phyloP scores from a whole-genome alignment of 2,888 invertebrate genomes.

The Palloptera scutellata region DNA sequence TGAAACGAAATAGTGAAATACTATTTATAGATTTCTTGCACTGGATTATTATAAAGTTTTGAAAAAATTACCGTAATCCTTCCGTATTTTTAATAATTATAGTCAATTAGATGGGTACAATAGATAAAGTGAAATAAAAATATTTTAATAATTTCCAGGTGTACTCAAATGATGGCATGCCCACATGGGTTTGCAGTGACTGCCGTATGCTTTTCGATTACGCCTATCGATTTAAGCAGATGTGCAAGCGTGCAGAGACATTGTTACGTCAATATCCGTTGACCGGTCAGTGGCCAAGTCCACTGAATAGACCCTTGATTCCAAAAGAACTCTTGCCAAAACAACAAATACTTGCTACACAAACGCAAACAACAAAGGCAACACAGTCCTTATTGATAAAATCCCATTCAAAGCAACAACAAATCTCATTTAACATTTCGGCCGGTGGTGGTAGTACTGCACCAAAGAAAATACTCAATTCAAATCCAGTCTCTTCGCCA shows the following conservation, averaged over 20 bases:
- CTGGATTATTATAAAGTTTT: too few species aligned
- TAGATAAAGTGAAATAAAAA: too few species aligned
- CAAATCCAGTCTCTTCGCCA: conserved; percentile 33
- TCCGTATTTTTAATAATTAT: too few species aligned
- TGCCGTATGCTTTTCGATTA: conserved; percentile 75
- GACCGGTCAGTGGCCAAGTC: conserved; percentile 69
- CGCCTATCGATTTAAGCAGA: conserved; percentile 77
- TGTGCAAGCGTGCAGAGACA: conserved; percentile 79
- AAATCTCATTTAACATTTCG: not conserved
- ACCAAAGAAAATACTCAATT: conserved; percentile 45
- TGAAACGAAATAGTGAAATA: too few species aligned
- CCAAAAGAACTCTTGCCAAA: conserved; percentile 54
- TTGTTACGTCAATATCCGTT: conserved; percentile 73
- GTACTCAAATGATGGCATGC: conserved; percentile 73
- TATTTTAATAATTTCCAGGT: conserved; percentile 46
- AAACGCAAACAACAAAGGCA: not conserved
- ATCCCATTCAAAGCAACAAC: conserved; percentile 9
- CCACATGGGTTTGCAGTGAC: conserved; percentile 73
- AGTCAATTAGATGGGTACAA: too few species aligned
- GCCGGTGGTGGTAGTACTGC: not conserved
- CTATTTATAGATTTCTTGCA: too few species aligned
- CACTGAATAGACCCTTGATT: conserved; percentile 65
- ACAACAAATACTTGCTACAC: not conserved
- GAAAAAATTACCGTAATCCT: too few species aligned
- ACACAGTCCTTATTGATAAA: conserved; percentile 8